These are phyloP conservation scores for Eulemur rubriventer DNA, from an alignment of 2,797 vertebrate species.

Conservation along the genomic window DNA sequence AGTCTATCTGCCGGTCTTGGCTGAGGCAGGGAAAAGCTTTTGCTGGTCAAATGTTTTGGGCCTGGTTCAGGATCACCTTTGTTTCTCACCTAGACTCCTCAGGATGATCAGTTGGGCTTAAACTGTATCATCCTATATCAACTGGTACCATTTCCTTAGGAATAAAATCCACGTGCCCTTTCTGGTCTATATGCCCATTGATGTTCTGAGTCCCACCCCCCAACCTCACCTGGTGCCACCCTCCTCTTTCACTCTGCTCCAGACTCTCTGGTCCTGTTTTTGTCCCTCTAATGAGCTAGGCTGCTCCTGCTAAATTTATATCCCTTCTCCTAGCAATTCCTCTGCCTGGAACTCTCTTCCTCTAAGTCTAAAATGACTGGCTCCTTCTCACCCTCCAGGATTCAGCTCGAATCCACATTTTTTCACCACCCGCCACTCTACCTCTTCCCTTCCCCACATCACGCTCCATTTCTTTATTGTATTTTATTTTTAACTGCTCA, in stretches of 20 bases:
- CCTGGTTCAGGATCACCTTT: not conserved
- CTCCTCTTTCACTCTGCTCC: not conserved
- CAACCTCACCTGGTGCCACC: not conserved
- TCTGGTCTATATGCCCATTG: not conserved
- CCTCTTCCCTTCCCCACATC: not conserved
- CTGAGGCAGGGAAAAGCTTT: not conserved
- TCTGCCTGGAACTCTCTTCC: not conserved
- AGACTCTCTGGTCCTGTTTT: not conserved
- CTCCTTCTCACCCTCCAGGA: not conserved
- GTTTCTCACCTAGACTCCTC: not conserved
- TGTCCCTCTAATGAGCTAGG: not conserved
- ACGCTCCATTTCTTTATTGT: not conserved
- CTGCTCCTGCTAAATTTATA: not conserved
- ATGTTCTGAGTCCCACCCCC: not conserved
- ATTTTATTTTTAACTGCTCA: not conserved
- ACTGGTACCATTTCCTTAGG: not conserved
- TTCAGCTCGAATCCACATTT: not conserved
- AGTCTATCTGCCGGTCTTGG: not conserved
- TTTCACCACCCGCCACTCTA: not conserved
- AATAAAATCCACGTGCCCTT: not conserved
- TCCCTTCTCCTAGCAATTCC: not conserved
- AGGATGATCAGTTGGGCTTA: not conserved
- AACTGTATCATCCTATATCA: not conserved
- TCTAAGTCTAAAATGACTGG: not conserved
- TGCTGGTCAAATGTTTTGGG: not conserved